Evolutionary conservation across 2,113 vertebrate species (phyloP).

Genomic region (Gila orcuttii): DNA sequence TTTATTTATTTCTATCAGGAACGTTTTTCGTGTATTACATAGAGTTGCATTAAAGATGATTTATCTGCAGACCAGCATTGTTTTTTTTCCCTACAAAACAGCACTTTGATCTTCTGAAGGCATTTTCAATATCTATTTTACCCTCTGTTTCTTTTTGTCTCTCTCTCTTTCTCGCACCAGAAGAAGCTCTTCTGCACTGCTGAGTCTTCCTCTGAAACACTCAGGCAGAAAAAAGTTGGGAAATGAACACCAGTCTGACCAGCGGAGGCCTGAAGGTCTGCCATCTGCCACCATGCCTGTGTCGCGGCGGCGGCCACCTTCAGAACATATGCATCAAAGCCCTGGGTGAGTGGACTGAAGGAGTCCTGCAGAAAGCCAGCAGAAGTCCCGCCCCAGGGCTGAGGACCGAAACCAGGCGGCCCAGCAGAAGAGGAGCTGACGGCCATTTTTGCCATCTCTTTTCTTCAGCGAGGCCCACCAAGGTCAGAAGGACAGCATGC

Average conservation of each 20-base stretch:
- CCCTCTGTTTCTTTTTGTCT: conserved; percentile 1
- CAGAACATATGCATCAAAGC: conserved; percentile 88
- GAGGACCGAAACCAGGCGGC: conserved; percentile 72
- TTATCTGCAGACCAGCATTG: conserved; percentile 41
- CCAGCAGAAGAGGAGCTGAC: conserved; percentile 62
- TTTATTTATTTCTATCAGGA: neutral
- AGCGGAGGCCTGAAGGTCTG: conserved; percentile 87
- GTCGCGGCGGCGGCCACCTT: conserved; percentile 84
- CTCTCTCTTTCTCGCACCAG: conserved; percentile 45
- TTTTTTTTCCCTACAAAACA: neutral
- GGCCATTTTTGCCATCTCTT: conserved; percentile 39
- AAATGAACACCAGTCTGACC: conserved; percentile 84
- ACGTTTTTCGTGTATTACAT: neutral
- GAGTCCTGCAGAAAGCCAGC: conserved; percentile 80
- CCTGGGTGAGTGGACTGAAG: conserved; percentile 81
- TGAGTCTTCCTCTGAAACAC: conserved; percentile 85
- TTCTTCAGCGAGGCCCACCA: conserved; percentile 51
- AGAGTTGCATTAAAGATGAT: neutral
- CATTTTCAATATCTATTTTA: conserved; percentile 42
- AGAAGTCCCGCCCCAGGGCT: conserved; percentile 76
- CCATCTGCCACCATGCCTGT: conserved; percentile 87
- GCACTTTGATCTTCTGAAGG: conserved; percentile 48
- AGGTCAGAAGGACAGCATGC: conserved; percentile 52
- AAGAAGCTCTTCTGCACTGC: conserved; percentile 85
- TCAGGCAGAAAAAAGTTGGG: conserved; percentile 75